Evolutionary conservation across 2,888 invertebrate genomes (phyloP).

Genomic region (Hypolimnas misippus): DNA sequence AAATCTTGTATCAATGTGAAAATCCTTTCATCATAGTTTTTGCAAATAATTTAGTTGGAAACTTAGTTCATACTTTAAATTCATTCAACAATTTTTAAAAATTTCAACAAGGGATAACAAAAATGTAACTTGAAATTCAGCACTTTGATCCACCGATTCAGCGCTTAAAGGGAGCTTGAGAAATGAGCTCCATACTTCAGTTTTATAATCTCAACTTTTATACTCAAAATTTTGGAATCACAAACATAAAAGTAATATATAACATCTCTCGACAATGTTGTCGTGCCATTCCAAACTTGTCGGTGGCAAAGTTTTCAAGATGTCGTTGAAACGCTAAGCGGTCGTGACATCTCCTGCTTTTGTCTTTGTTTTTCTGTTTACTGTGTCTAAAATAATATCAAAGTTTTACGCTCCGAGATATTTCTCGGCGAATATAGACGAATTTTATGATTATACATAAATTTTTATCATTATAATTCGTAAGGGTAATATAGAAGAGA

Average conservation of each 20-base stretch:
- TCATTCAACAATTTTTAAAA: background rate
- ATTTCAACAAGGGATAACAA: background rate
- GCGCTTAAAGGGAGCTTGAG: background rate
- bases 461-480: background rate
- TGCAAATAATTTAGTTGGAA: too few species aligned
- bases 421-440: background rate
- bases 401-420: background rate
- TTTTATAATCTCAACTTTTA: constrained; percentile 3
- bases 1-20: too few species aligned
- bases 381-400: constrained; percentile 9
- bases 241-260: constrained; percentile 20
- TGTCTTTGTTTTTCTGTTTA: constrained; percentile 18
- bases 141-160: background rate
- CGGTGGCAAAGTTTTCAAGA: constrained; percentile 21
- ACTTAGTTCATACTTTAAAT: background rate
- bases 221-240: constrained; percentile 13
- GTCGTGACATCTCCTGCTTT: constrained; percentile 19
- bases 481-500: background rate
- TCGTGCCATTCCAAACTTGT: constrained; percentile 17
- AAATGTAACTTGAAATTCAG: background rate
- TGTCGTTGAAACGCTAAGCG: constrained; percentile 24
- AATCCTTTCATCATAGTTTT: too few species aligned
- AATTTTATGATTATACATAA: background rate
- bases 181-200: background rate
- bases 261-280: constrained; percentile 19